These are phyloP conservation scores for Brevimyrus niger DNA, from an alignment of 2,113 vertebrate species.

Conservation along the genomic window DNA sequence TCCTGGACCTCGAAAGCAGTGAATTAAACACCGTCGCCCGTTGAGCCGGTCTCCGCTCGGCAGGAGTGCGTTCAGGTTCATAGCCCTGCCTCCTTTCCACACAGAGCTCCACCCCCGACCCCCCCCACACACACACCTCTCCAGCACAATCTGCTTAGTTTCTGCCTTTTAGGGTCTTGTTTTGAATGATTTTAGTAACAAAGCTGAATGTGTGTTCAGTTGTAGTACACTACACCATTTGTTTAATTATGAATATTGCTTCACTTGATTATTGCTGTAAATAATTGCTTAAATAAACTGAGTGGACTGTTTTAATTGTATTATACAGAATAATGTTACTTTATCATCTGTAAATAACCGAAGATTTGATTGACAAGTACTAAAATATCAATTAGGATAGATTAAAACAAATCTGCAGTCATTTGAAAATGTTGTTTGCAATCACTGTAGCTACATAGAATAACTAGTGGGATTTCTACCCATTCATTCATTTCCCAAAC, in stretches of 20 bases:
- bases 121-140: too few species aligned
- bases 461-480: background rate
- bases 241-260: background rate
- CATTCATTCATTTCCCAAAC: background rate
- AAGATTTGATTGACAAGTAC: background rate
- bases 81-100: background rate
- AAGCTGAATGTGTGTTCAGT: background rate
- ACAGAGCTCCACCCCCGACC: background rate
- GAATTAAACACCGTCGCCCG: conserved; percentile 21
- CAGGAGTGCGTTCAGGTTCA: conserved; percentile 16
- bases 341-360: background rate
- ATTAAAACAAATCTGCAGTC: background rate
- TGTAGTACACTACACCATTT: background rate
- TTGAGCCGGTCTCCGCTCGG: background rate
- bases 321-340: background rate
- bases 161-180: background rate
- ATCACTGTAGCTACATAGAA: background rate
- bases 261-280: background rate
- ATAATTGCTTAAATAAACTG: background rate
- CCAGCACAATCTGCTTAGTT: background rate
- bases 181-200: background rate
- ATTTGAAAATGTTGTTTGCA: background rate
- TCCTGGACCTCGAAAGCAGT: background rate
- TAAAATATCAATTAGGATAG: background rate
- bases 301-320: background rate